Evolutionary conservation across 2,888 invertebrate species (phyloP), one percentile per base, ranked within the genome.

Genomic region (Pseudanteris insignis): DNA sequence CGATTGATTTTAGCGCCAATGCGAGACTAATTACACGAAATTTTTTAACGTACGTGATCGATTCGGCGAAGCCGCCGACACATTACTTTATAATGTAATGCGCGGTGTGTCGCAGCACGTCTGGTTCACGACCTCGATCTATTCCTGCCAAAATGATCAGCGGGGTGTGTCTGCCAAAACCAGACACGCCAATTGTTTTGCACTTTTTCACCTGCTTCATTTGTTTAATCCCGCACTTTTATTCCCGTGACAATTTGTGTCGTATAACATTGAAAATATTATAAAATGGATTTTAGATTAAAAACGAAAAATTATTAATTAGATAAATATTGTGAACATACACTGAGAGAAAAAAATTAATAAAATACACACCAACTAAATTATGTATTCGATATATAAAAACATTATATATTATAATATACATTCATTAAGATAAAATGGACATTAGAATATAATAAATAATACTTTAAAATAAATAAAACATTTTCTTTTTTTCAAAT

Each of bases 111-210:
- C 63, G 62, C 65, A 61, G 62, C 67, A 63, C 65, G 71, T 70
- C 70, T 71, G 70, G 69, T 71, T 70, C 71, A 71, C 69, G 71
- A 71, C 69, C 71, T 68, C 71, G 65, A 69, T 71, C 70, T 70
- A 70, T 71, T 71, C 69, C 67, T 65, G 66, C 64, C 68, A 63
- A 70, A 68, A 70, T 71, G 67, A 70, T 70, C 55, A 57, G 8
- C 60, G 65, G 44, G 66, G 63, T 65, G 60, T 60, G 68, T 64
- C 68, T 58, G 36, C 50, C 48, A 26, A 62, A 57, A 36, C 36
- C 25, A 63, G 57, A 59, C 41, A 51, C 51, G 50, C 37, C 54
- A 50, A 62, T 41, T 59, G 60, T 50, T 48, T 30, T 26, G 15
- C 26, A 37, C 53, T 37, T 32, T 44, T 46, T 46, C 46, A 28